phyloP scores from a whole-genome alignment of 2,797 vertebrate genomes.

The Clarias pachynema region DNA sequence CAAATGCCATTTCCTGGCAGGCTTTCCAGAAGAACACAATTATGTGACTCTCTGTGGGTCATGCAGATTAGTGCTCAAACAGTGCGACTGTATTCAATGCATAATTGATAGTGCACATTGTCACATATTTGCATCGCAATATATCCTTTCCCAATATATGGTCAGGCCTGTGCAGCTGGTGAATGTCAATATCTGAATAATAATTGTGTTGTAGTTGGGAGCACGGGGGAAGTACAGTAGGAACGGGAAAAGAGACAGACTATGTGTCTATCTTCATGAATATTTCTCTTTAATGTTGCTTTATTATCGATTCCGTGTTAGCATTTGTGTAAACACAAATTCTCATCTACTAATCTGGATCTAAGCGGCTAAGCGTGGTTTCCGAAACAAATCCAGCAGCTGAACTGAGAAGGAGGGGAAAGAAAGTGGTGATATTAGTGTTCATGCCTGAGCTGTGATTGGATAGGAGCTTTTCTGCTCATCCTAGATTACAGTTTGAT shows the following conservation, averaged over 20 bases:
- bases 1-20: not conserved
- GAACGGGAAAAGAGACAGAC: not conserved
- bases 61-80: not conserved
- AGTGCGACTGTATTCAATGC: not conserved
- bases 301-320: conserved; percentile 6
- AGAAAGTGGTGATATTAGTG: conserved; percentile 27
- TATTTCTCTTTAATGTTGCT: not conserved
- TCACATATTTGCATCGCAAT: not conserved
- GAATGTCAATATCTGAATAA: conserved; percentile 14
- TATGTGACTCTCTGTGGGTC: not conserved
- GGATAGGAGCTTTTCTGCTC: conserved; percentile 40
- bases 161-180: not conserved
- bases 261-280: conserved; percentile 12
- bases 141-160: not conserved
- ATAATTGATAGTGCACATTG: not conserved
- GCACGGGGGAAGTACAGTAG: not conserved
- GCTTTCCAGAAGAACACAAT: not conserved
- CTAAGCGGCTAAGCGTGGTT: conserved; percentile 9
- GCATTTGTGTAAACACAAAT: conserved; percentile 24
- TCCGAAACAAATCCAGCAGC: conserved; percentile 21
- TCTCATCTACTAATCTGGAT: conserved; percentile 18
- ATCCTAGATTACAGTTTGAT: conserved; percentile 48
- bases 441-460: conserved; percentile 30
- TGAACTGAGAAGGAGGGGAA: not conserved
- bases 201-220: not conserved